phyloP scores from a whole-genome alignment of 2,888 invertebrate genomes.

The Hypomecis atomaria region DNA sequence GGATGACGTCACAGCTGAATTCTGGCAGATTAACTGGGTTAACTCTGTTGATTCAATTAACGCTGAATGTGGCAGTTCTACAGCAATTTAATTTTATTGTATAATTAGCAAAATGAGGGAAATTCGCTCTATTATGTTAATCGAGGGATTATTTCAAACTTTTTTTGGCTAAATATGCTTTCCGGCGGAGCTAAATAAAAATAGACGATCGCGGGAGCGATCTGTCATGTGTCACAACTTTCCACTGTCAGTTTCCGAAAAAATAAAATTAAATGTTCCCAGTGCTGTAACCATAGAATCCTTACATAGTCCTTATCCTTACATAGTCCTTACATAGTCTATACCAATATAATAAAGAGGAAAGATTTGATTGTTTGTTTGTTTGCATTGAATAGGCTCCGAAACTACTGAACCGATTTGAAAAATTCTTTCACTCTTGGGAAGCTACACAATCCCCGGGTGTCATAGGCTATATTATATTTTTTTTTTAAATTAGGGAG shows the following conservation, averaged over 20 bases:
- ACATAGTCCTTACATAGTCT: too few species aligned
- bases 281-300: too few species aligned
- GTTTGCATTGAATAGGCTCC: too few species aligned
- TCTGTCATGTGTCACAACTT: not conserved
- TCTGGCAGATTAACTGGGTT: conserved; percentile 25
- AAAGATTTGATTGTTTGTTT: too few species aligned
- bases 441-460: too few species aligned
- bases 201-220: not conserved
- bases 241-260: not conserved
- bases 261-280: too few species aligned
- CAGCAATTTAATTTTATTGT: conserved; percentile 19
- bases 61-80: conserved; percentile 14
- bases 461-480: too few species aligned
- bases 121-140: conserved; percentile 9
- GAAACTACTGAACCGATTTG: too few species aligned
- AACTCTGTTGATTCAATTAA: conserved; percentile 30
- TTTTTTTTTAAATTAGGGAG: too few species aligned
- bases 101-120: conserved; percentile 11
- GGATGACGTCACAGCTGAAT: conserved; percentile 33
- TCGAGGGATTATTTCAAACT: conserved; percentile 5
- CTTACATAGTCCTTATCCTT: too few species aligned
- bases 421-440: too few species aligned
- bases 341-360: too few species aligned
- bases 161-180: not conserved
- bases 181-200: not conserved